Evolutionary conservation across 2,797 vertebrate genomes (phyloP), one percentile per base, ranked within the genome.

Genomic region (Falco rusticolus): DNA sequence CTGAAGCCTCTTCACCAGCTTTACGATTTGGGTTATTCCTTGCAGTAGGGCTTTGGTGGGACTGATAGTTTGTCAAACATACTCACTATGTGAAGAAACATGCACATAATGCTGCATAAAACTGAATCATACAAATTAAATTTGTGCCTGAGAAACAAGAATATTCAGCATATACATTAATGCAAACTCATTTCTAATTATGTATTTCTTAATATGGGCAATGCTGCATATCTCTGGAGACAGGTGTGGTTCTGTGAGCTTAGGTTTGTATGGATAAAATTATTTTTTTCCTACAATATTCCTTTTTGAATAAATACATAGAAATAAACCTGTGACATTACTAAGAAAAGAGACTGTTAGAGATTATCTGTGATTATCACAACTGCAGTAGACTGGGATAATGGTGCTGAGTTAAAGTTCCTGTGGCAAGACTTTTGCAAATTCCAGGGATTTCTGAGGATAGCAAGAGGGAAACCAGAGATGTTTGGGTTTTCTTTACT

Each of bases 381-480:
- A 20, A 59, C 72, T 82, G 45, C 18, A 50, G 31, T 70, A 83
- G 50, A 21, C 37, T 68, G 61, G 48, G n/a, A 10, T 85, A 72
- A 77, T 29, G 47, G 48, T 65, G 33, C 72, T 63, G 65, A 84
- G 33, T 80, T 89, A 18, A 89, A 92, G 78, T 81, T 84, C 45
- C 76, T 74, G 39, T 79, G 77, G 65, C 34, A 84, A 93, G 34
- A 25, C 57, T 87, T 78, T 79, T 84, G 69, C 29, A 66, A 34
- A 84, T 90, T 95, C 82, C 65, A 56, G 31, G 59, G 47, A 90
- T 86, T 94, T 91, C 78, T 93, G 43, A 82, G 48, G 83, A 61
- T 6, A 72, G 19, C 1, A 15, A 79, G 72, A 70, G 34, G 29
- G 51, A 84, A 87, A 82, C 37, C 54, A 51, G 85, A 91, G 45